Conservation (phyloP, 1,140 invertebrate species). For the Periplaneta americana region DNA sequence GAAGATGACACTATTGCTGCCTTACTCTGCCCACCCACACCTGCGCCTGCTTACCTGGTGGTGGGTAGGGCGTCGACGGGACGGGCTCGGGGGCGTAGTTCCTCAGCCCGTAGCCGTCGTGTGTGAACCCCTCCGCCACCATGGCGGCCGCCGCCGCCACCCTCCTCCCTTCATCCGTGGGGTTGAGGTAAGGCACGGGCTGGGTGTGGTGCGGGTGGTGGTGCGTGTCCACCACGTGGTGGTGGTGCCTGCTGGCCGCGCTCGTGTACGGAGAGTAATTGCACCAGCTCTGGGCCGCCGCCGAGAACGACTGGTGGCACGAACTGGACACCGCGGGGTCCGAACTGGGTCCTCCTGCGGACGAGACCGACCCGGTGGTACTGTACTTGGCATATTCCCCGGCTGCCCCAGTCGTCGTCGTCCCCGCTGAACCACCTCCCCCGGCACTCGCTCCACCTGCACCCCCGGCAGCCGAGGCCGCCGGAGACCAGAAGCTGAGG, state of each 20-base stretch:
- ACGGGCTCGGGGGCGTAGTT: constrained; percentile 71
- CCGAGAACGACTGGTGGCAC: constrained; percentile 64
- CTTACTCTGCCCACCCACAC: too few relatives aligned
- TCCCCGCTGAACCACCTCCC: constrained; percentile 38
- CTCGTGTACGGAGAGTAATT: constrained; percentile 58
- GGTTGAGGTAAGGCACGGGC: constrained; percentile 54
- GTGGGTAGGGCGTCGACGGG: constrained; percentile 70
- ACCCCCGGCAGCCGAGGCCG: neutral
- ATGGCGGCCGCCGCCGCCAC: constrained; percentile 51
- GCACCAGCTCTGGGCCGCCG: constrained; percentile 56
- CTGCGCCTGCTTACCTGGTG: constrained; percentile 71
- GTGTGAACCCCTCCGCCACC: constrained; percentile 63
- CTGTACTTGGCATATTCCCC: neutral
- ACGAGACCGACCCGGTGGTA: neutral
- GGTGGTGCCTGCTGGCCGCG: constrained; percentile 51
- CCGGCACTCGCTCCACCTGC: constrained; percentile 6
- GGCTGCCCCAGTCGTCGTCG: constrained; percentile 31
- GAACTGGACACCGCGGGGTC: constrained; percentile 47
- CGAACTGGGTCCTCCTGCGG: neutral
- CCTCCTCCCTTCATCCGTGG: constrained; percentile 58
- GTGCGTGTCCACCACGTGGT: constrained; percentile 39
- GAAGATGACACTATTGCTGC: too few relatives aligned
- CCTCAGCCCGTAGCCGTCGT: constrained; percentile 68
- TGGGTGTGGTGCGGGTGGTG: constrained; percentile 44
- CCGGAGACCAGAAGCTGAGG: constrained; percentile 36